Conservation (phyloP, 2,113 vertebrate species). For the Rallus limicola region DNA sequence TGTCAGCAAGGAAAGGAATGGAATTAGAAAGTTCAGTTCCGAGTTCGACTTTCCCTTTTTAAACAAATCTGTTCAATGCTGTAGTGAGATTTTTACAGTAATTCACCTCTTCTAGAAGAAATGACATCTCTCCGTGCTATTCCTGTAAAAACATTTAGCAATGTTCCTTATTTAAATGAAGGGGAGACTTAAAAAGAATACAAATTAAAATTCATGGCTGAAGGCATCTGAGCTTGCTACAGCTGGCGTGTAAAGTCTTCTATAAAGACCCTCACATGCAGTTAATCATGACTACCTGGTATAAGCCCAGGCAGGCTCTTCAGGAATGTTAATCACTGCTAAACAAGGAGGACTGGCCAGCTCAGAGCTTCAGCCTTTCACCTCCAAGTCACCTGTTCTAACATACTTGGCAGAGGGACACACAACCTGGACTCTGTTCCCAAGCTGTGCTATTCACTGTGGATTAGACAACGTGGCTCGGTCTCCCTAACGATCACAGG, state of each 20-base stretch:
- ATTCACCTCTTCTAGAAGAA: background rate
- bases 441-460: background rate
- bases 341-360: background rate
- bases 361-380: background rate
- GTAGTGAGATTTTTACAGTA: background rate
- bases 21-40: background rate
- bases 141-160: background rate
- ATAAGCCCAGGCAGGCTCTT: background rate
- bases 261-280: background rate
- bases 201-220: constrained; percentile 1
- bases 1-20: background rate
- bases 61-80: background rate
- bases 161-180: background rate
- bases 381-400: background rate
- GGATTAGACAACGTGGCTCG: background rate
- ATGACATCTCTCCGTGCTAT: background rate
- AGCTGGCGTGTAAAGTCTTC: background rate
- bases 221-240: background rate
- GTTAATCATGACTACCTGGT: background rate
- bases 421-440: background rate
- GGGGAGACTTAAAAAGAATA: background rate
- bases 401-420: background rate
- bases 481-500: background rate
- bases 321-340: background rate
- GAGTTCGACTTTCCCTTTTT: background rate